Evolutionary conservation across 2,888 invertebrate genomes (phyloP), one percentile per base, ranked within the genome.

Genomic region (Dinocampus coccinellae): DNA sequence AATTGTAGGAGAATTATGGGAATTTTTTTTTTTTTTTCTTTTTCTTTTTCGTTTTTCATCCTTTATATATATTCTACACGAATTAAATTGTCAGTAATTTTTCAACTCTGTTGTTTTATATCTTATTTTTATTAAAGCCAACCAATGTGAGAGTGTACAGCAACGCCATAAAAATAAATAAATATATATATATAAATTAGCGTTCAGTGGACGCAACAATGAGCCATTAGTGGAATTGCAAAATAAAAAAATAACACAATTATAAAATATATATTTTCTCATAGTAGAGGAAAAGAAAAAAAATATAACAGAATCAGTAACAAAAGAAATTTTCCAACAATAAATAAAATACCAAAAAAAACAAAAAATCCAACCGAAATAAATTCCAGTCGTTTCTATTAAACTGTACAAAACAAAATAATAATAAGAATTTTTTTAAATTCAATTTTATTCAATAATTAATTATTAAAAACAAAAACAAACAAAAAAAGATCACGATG

Each of bases 221-320:
- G 33, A 67, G 16, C 67, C 58, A 67, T 67, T 67, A 67, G 42
- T 42, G 26, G 20, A 26, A 52, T 65, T 39, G n/a, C 39, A 10
- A 1, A n/a, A 13, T n/a, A 39, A 39, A 39, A 3, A 39, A 39
- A 39, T 13, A n/a, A 36, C 1, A 36, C 1, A n/a, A 39, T 3
- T 3, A 39, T 39, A 13, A n/a, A 3, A 47, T n/a, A 16, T 47
- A 47, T 16, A 47, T 3, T 16, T 16, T n/a, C 3, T 7, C 7
- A 4, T 16, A 3, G n/a, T 2, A 1, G 4, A 4, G 6, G 39
- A 3, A 39, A 39, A 39, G n/a, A n/a, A n/a, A n/a, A n/a, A n/a
- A n/a, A n/a, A n/a, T n/a, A n/a, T n/a, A n/a, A n/a, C n/a, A n/a
- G n/a, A n/a, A 36, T 36, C 13, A 39, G 3, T 13, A 39, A 13